These are phyloP conservation scores for Lithophane leautieri DNA, from an alignment of 2,888 invertebrate species.

Conservation along the genomic window DNA sequence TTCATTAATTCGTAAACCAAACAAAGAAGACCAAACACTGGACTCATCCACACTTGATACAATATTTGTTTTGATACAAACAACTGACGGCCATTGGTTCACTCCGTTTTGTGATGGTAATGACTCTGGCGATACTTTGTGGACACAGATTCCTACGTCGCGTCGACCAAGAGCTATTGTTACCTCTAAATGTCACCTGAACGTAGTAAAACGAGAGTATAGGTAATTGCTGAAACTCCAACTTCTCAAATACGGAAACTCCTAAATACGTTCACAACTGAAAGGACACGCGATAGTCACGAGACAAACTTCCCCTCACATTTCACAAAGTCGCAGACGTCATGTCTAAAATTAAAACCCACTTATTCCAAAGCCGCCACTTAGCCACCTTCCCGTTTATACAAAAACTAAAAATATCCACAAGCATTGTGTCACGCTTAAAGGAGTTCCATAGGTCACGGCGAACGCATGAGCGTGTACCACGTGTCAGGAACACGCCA, in stretches of 20 bases:
- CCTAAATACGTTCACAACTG: constrained; percentile 76
- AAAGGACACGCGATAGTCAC: constrained; percentile 87
- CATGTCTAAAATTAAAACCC: constrained; percentile 89
- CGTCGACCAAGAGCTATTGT: constrained; percentile 71
- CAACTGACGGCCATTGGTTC: constrained; percentile 86
- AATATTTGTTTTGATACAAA: constrained; percentile 89
- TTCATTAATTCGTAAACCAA: constrained; percentile 87
- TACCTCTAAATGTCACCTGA: constrained; percentile 53
- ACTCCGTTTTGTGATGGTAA: constrained; percentile 87
- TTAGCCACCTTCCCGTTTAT: constrained; percentile 88
- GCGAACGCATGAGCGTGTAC: constrained; percentile 84
- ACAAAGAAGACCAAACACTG: constrained; percentile 84
- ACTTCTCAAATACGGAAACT: constrained; percentile 37
- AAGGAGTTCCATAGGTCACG: constrained; percentile 90
- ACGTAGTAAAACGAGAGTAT: constrained; percentile 29
- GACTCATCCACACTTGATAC: constrained; percentile 87
- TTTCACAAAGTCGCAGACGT: constrained; percentile 83
- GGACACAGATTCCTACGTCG: constrained; percentile 78
- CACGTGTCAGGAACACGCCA: constrained; percentile 90
- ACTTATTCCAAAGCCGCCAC: constrained; percentile 89
- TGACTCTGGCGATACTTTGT: constrained; percentile 80
- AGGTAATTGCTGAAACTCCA: constrained; percentile 34
- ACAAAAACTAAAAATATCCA: constrained; percentile 90
- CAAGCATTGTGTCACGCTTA: constrained; percentile 88
- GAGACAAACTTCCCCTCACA: constrained; percentile 88